A percentile compares a stretch with the other conserved stretches of the same genome.
Conservation (phyloP, 1,140 invertebrate genomes). For the Melitaea cinxia region DNA sequence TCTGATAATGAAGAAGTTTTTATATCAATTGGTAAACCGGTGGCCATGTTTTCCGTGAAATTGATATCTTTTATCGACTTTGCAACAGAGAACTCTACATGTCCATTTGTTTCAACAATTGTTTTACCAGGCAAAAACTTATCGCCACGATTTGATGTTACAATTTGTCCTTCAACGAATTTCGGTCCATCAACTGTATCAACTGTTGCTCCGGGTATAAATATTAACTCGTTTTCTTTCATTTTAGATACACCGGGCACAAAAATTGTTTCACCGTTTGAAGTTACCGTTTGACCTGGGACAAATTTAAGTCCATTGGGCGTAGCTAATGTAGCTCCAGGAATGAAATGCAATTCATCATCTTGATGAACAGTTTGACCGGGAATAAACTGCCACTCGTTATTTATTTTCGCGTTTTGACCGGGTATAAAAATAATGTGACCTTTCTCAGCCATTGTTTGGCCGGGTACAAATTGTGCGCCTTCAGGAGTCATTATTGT, state of each 20-base stretch:
- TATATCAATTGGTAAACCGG: conserved; percentile 83
- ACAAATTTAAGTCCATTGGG: conserved; percentile 85
- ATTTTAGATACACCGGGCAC: conserved; percentile 82
- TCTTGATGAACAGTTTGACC: conserved; percentile 82
- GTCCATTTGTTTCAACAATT: conserved; percentile 75
- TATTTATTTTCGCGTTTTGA: conserved; percentile 83
- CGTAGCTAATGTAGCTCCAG: conserved; percentile 85
- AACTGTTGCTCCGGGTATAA: conserved; percentile 86
- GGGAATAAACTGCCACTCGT: conserved; percentile 84
- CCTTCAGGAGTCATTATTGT: conserved; percentile 84
- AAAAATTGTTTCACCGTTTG: conserved; percentile 78
- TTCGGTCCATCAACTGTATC: conserved; percentile 85
- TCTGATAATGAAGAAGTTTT: conserved; percentile 80
- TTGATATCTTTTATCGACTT: conserved; percentile 82
- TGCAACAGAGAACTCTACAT: conserved; percentile 84
- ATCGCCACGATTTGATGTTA: conserved; percentile 82
- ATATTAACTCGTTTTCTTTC: conserved; percentile 69
- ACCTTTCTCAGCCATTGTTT: conserved; percentile 82
- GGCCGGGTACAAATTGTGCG: conserved; percentile 84
- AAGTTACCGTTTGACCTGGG: conserved; percentile 84
- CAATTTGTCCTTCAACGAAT: conserved; percentile 86
- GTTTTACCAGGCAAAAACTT: conserved; percentile 84
- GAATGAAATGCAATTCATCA: conserved; percentile 82
- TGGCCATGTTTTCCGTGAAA: conserved; percentile 79
- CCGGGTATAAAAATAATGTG: conserved; percentile 85